Evolutionary conservation across 2,797 vertebrate genomes (phyloP), one percentile per base, ranked within the genome.

Genomic region (Heteromormyrus szaboi): DNA sequence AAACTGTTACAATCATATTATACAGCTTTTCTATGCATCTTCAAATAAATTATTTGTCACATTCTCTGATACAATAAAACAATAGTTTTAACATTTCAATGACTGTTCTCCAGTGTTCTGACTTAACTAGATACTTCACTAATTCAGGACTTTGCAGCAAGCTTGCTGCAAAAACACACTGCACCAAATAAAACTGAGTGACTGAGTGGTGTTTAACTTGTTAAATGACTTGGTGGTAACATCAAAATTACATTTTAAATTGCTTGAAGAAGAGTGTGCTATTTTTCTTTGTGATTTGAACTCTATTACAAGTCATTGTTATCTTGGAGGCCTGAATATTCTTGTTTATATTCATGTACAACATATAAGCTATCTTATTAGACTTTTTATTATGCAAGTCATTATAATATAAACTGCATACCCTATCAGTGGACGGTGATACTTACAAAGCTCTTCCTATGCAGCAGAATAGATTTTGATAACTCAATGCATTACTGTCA

Each of bases 1-100:
- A 86, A 51, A 25, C 46, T 33, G 29, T 53, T 86, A 86, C 29
- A 86, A 86, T 86, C 29, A 86, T 7, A 83, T 48, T 44, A 48
- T 50, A 37, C 50, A 86, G 33, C 17, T 29, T 59, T 59, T 41
- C 51, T 86, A 56, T 37, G 81, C 81, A 48, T 48, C 51, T 41
- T 6, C 53, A 56, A 59, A 51, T 85, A 85, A 85, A 56, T 86
- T 86, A 86, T 86, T 86, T 56, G 33, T 56, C 85, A 86, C 37
- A 56, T 56, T 54, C 85, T 59, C 29, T 33, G 48, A 86, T 86
- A 86, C 51, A 86, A 41, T 86, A 86, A 86, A 86, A 56, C 53
- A 59, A 81, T 53, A 85, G 46, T 86, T 56, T 86, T 33, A 86
- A 86, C 51, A 59, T 37, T 37, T 37, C 12, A 41, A 19, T 37